Evolutionary conservation across 2,888 invertebrate species (phyloP).

Genomic region (Protophormia terraenovae): DNA sequence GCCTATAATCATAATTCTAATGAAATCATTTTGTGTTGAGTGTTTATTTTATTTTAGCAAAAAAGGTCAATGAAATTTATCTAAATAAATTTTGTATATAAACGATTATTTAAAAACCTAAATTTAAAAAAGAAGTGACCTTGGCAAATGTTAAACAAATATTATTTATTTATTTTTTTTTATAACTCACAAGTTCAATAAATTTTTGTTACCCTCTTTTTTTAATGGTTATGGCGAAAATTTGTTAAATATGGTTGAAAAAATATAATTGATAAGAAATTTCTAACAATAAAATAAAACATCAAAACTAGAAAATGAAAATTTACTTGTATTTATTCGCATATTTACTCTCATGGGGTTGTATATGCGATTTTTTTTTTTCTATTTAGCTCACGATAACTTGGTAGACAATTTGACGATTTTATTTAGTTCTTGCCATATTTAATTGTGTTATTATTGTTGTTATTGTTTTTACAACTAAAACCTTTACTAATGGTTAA

Average conservation of each 20-base stretch:
- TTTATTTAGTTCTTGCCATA: neutral
- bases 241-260: neutral
- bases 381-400: constrained; percentile 54
- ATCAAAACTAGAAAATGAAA: neutral
- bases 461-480: constrained; percentile 6
- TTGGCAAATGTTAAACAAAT: constrained; percentile 53
- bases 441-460: neutral
- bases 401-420: constrained; percentile 58
- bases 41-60: constrained; percentile 20
- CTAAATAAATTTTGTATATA: constrained; percentile 7
- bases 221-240: neutral
- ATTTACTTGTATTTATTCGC: too few relatives aligned
- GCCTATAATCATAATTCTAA: neutral
- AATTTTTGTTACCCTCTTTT: constrained; percentile 11
- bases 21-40: neutral
- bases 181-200: constrained; percentile 47
- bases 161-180: too few relatives aligned
- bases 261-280: constrained; percentile 53
- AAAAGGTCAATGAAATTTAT: constrained; percentile 45
- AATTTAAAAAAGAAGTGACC: constrained; percentile 48
- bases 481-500: neutral
- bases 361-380: constrained; percentile 27
- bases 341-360: neutral
- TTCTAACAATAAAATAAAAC: constrained; percentile 15
- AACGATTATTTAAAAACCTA: neutral